Conservation (phyloP, 1,140 invertebrate species). For the Brachionus plicatilis region DNA sequence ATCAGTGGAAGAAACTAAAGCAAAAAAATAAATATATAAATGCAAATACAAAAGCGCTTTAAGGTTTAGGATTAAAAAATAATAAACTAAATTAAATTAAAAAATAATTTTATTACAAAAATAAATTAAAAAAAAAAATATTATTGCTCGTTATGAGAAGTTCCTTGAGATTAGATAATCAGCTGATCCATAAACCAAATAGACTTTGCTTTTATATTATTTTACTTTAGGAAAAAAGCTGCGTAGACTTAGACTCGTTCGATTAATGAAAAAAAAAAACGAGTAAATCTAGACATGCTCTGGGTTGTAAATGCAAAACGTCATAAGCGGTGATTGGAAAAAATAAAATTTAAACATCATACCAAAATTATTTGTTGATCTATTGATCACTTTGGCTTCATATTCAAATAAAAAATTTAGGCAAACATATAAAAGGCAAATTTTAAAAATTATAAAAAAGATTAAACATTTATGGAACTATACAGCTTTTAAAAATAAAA, state of each 20-base stretch:
- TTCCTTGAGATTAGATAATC: not conserved
- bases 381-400: slow-evolving; percentile 21
- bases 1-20: not conserved
- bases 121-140: not conserved
- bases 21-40: not conserved
- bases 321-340: not conserved
- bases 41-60: not conserved
- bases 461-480: slow-evolving; percentile 11
- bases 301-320: not conserved
- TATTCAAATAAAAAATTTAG: not conserved
- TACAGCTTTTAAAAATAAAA: not conserved
- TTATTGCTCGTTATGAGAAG: not conserved
- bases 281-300: not conserved
- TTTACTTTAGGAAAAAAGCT: not conserved
- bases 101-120: not conserved
- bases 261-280: not conserved
- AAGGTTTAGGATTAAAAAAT: not conserved
- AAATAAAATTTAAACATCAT: not conserved
- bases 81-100: not conserved
- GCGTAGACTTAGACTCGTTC: not conserved
- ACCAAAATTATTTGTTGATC: slow-evolving; percentile 25
- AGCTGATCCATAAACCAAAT: not conserved
- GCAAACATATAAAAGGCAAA: not conserved
- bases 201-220: slow-evolving; percentile 1
- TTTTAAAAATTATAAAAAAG: not conserved